These are phyloP conservation scores for Sebastes itinus DNA, from an alignment of 2,797 vertebrate genomes.

Conservation along the genomic window DNA sequence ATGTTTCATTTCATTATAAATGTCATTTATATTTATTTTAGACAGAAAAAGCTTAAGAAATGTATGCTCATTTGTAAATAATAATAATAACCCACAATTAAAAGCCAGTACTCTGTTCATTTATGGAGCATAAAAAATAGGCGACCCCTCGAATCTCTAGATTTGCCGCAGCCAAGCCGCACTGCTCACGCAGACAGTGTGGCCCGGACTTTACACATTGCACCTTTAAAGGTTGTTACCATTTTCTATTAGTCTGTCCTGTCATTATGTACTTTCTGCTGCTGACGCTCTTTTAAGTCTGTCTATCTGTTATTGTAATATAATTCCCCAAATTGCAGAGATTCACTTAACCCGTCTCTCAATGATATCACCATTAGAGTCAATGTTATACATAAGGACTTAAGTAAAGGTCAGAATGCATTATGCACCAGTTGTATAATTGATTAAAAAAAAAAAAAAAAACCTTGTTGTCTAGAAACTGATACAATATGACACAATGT, in stretches of 20 bases:
- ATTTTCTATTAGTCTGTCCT: background rate
- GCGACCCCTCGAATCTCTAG: too few relatives aligned
- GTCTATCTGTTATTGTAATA: background rate
- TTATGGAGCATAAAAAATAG: too few relatives aligned
- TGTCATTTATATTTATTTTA: too few relatives aligned
- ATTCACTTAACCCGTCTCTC: background rate
- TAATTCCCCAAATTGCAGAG: background rate
- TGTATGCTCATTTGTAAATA: too few relatives aligned
- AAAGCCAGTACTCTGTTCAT: too few relatives aligned
- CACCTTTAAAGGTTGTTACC: background rate
- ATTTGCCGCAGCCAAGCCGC: too few relatives aligned
- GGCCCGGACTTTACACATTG: too few relatives aligned
- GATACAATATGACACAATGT: slow-evolving; percentile 37
- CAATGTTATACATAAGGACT: background rate
- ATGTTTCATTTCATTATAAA: too few relatives aligned
- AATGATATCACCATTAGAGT: background rate
- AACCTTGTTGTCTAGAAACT: background rate
- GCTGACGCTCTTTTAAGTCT: background rate
- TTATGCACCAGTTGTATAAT: slow-evolving; percentile 8
- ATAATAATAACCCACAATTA: too few relatives aligned
- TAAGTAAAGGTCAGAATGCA: slow-evolving; percentile 18
- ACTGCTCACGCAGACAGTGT: too few relatives aligned
- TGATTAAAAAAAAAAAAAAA: slow-evolving; percentile 12
- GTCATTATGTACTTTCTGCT: background rate
- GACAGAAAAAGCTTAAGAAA: too few relatives aligned